Conservation (phyloP, 2,888 invertebrate species). For the Leucoptera coffeella region DNA sequence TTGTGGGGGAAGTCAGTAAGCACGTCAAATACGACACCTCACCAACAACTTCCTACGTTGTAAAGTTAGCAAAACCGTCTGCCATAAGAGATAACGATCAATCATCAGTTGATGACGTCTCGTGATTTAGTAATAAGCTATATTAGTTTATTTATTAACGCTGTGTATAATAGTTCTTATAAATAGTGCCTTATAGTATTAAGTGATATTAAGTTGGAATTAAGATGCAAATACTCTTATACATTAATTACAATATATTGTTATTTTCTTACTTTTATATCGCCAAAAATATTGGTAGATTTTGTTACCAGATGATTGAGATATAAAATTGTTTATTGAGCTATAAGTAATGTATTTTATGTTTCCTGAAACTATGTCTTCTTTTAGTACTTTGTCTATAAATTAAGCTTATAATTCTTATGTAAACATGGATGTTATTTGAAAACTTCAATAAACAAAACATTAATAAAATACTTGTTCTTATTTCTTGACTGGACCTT, state of each 20-base stretch:
- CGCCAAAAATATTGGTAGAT: slow-evolving; percentile 47
- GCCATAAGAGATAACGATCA: too few relatives aligned
- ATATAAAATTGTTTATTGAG: neutral
- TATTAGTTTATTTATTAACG: slow-evolving; percentile 48
- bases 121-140: slow-evolving; percentile 45
- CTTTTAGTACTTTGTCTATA: too few relatives aligned
- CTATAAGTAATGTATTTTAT: neutral
- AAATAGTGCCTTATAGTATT: slow-evolving; percentile 53
- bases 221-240: slow-evolving; percentile 40
- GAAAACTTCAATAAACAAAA: too few relatives aligned
- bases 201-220: slow-evolving; percentile 17
- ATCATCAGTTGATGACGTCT: too few relatives aligned
- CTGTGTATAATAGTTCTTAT: slow-evolving; percentile 49
- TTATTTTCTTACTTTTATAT: too few relatives aligned
- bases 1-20: slow-evolving; percentile 68
- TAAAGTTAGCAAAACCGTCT: slow-evolving; percentile 37
- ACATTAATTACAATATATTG: slow-evolving; percentile 14
- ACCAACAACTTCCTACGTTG: slow-evolving; percentile 39
- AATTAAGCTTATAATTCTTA: too few relatives aligned
- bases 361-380: too few relatives aligned
- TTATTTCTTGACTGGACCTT: too few relatives aligned
- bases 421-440: too few relatives aligned
- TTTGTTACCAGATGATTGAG: too few relatives aligned
- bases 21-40: slow-evolving; percentile 37
- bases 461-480: too few relatives aligned